Evolutionary conservation across 2,888 invertebrate species (phyloP).

Genomic region (Poecilobothrus nobilitatus): DNA sequence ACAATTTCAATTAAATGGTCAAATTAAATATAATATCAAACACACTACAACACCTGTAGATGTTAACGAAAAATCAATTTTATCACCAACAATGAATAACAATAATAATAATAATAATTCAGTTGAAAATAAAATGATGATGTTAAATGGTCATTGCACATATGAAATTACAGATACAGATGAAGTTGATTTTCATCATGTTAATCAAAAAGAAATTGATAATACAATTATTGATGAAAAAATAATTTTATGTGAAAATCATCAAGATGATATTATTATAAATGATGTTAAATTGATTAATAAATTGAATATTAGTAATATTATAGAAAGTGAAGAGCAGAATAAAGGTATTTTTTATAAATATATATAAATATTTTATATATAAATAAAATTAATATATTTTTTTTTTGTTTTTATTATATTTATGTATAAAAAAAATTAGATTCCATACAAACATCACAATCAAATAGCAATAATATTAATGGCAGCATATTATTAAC

Average conservation of each 20-base stretch:
- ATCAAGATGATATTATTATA: not conserved
- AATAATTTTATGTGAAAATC: not conserved
- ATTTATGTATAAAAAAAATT: not conserved
- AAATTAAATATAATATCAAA: slow-evolving; percentile 12
- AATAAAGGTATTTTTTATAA: not conserved
- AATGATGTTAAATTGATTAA: not conserved
- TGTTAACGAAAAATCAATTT: slow-evolving; percentile 15
- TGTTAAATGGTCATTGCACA: slow-evolving; percentile 14
- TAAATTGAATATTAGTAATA: not conserved
- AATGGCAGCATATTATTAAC: slow-evolving; percentile 17
- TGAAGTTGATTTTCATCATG: not conserved
- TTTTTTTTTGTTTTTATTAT: not conserved
- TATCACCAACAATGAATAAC: not conserved
- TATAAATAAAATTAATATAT: not conserved
- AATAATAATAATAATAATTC: too few species aligned
- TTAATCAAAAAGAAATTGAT: not conserved
- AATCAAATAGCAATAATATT: slow-evolving; percentile 16
- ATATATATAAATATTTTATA: not conserved
- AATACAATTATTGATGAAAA: not conserved
- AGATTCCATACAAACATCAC: slow-evolving; percentile 27
- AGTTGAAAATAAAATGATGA: not conserved
- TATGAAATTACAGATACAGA: not conserved
- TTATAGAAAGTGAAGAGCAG: not conserved
- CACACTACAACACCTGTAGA: slow-evolving; percentile 7
- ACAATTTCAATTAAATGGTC: slow-evolving; percentile 18